phyloP scores from a whole-genome alignment of 1,140 invertebrate species.

The Heliconius himera region DNA sequence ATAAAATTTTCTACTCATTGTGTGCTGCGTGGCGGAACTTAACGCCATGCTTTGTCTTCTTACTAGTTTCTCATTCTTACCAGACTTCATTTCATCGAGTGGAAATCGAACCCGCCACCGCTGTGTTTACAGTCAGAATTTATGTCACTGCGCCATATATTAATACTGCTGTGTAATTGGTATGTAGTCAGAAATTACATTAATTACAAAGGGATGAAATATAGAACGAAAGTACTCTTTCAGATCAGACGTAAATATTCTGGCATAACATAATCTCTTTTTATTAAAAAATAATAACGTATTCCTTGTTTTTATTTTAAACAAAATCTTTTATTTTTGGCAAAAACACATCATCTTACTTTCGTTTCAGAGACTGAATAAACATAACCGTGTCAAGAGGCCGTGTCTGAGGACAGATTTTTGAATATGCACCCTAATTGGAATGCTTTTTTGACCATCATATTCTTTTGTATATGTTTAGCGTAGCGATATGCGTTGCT shows the following conservation, averaged over 20 bases:
- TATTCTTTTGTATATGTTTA: background rate
- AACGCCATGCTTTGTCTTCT: background rate
- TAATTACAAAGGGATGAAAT: too few species aligned
- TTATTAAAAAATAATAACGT: background rate
- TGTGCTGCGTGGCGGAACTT: background rate
- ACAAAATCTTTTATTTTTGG: background rate
- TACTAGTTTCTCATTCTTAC: background rate
- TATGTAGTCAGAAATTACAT: too few species aligned
- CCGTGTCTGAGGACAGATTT: background rate
- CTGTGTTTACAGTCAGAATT: too few species aligned
- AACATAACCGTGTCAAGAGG: constrained; percentile 17
- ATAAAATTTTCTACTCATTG: background rate
- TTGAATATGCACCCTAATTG: constrained; percentile 6
- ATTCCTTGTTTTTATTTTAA: background rate
- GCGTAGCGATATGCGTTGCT: background rate
- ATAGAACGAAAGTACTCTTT: too few species aligned
- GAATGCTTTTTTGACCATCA: constrained; percentile 2
- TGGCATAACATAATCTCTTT: too few species aligned
- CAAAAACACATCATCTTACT: background rate
- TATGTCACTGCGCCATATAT: too few species aligned
- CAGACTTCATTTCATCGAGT: background rate
- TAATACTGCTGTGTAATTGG: too few species aligned
- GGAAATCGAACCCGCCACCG: background rate
- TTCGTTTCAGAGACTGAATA: constrained; percentile 4
- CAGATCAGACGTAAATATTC: too few species aligned